These are phyloP conservation scores for Centropus unirufus DNA, from an alignment of 2,113 vertebrate genomes.

Conservation along the genomic window DNA sequence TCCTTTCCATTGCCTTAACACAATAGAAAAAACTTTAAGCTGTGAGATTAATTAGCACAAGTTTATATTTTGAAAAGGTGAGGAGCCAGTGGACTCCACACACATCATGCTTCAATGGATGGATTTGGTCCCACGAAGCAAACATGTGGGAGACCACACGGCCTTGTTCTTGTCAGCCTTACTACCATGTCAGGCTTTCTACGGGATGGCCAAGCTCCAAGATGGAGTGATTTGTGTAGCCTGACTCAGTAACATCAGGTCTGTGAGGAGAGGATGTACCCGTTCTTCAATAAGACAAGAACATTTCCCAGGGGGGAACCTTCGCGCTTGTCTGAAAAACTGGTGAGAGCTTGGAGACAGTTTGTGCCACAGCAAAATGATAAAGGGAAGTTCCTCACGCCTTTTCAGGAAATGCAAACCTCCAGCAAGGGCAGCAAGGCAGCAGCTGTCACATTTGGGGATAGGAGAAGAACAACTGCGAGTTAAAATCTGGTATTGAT, in stretches of 20 bases:
- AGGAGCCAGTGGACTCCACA: not conserved
- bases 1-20: not conserved
- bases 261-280: not conserved
- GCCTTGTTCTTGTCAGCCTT: not conserved
- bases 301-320: not conserved
- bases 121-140: not conserved
- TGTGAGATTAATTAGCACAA: not conserved
- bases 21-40: not conserved
- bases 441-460: not conserved
- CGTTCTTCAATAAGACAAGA: not conserved
- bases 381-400: not conserved
- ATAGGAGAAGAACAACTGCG: not conserved
- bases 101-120: not conserved
- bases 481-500: not conserved
- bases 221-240: not conserved
- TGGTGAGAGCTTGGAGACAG: not conserved
- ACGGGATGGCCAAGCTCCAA: not conserved
- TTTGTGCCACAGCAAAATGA: not conserved
- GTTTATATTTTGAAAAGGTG: not conserved
- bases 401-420: not conserved
- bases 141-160: not conserved
- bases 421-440: not conserved
- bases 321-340: not conserved
- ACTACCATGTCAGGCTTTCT: not conserved
- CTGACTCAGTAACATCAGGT: not conserved